Evolutionary conservation across 2,113 vertebrate genomes (phyloP).

Genomic region (Epinephelus moara): DNA sequence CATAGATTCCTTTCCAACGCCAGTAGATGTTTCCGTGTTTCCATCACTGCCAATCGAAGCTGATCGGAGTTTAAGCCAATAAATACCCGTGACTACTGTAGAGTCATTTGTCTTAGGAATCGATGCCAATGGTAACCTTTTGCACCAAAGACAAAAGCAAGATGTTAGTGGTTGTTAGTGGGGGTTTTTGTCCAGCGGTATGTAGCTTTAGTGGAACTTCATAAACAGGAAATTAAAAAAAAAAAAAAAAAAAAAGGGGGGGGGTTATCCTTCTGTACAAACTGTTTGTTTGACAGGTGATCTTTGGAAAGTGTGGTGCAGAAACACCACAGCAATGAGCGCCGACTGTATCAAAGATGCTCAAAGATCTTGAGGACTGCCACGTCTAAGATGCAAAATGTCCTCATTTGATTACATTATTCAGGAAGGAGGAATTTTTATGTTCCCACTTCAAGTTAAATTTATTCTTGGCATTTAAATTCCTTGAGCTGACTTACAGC

Average conservation of each 20-base stretch:
- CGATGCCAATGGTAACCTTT: too few species aligned
- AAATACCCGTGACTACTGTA: too few species aligned
- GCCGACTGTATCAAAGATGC: not conserved
- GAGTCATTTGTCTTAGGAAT: too few species aligned
- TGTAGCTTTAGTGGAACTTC: not conserved
- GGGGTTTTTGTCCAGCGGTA: too few species aligned
- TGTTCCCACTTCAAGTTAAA: not conserved
- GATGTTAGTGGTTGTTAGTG: too few species aligned
- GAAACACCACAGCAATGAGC: not conserved
- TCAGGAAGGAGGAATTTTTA: not conserved
- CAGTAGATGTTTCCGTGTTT: too few species aligned
- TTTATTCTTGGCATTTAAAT: slow-evolving; percentile 10
- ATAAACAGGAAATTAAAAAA: not conserved
- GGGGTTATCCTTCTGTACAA: not conserved
- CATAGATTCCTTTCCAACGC: too few species aligned
- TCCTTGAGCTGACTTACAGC: slow-evolving; percentile 16
- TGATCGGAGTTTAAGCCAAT: too few species aligned
- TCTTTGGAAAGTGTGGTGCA: not conserved
- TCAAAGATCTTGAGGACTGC: slow-evolving; percentile 5
- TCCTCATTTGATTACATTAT: slow-evolving; percentile 6
- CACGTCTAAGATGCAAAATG: not conserved
- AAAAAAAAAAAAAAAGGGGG: not conserved
- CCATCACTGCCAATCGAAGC: too few species aligned
- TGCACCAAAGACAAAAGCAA: too few species aligned
- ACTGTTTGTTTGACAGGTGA: not conserved